Base-by-base conservation (phyloP, 2,113 vertebrate genomes). In the Gracilinanus agilis region DNA sequence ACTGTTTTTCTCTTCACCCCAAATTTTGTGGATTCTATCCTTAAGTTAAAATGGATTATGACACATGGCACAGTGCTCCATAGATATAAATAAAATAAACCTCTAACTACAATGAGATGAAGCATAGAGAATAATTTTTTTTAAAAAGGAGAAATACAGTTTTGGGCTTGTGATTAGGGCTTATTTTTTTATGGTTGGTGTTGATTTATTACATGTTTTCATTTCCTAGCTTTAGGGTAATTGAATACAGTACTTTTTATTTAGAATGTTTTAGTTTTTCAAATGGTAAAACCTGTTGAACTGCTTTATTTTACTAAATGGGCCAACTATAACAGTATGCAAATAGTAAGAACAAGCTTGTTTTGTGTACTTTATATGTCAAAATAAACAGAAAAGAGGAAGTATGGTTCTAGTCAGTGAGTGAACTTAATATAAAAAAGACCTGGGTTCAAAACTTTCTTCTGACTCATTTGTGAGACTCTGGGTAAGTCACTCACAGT, bases 11-110 rank as follows among this genome's bases (percentile, higher is more conserved):
- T 83, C 97, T 97, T 95, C 96, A 94, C 89, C 91, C 92, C 95
- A 96, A 95, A 96, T 96, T 97, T 97, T 97, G 92, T 93, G 93
- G 95, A 93, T 95, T 93, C 92, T 89, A 90, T 95, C 93, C 97
- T 95, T 97, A 90, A 96, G 94, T 93, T 54, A 95, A n/a, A 92
- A 90, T 93, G 94, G 94, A 55, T 94, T 94, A 55, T 95, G 88
- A 89, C 90, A 93, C 92, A 67, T 13, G 88, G 9, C 88, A 92
- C 88, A 94, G 88, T 61, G 92, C 54, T 44, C 54, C 90, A 96
- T 92, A 96, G 89, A 94, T 54, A 88, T 93, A 67, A 91, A 96
- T 89, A 95, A 95, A 94, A 75, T 53, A 92, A 93, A 90, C 61
- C 90, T 96, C 56, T 90, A 94, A 54, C 90, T 96, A 53, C 91